Base-by-base conservation (phyloP, 2,888 invertebrate species). In the Eupithecia insigniata region DNA sequence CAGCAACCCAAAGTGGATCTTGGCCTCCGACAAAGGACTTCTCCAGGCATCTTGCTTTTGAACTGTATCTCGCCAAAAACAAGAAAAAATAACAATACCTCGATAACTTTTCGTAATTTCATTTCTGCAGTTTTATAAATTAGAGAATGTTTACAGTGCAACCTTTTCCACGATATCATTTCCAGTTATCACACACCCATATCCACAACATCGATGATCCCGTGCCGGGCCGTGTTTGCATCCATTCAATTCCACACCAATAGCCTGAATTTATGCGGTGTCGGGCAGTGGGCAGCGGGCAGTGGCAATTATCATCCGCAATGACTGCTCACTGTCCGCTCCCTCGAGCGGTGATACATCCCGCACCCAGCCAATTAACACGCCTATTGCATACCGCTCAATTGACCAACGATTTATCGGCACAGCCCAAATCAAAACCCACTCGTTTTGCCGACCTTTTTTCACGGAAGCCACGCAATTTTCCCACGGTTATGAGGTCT, bases 401-500 rank as follows among this genome's bases (percentile, higher is more conserved):
- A 90, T 90, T 88, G 88, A 89, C 88, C 88, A 82, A 84, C 87
- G 85, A 91, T 92, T 90, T 90, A 91, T 92, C 85, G 89, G 84
- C 84, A 83, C 81, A 82, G 82, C 80, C 81, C 79, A 76, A 82
- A 81, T 81, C 79, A 76, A 73, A 74, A 75, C 80, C 76, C 78
- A 77, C 76, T 80, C 55, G 55, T 55, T 55, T 55, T 55, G 12
- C 55, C 61, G 74, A 77, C 78, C 78, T 84, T 85, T 85, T 79
- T 76, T 76, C 76, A 77, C 78, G 77, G 81, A 83, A 72, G 71
- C 71, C 71, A 72, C 62, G 30, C 66, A n/a, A 87, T 85, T 90
- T 94, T 94, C 94, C 93, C 94, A 93, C 93, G 93, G 90, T 92
- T 92, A 93, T 93, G 93, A 93, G 91, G 92, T 92, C 92, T 90